These are phyloP conservation scores for Ginglymostoma cirratum DNA, from an alignment of 2,113 vertebrate genomes.

Conservation along the genomic window DNA sequence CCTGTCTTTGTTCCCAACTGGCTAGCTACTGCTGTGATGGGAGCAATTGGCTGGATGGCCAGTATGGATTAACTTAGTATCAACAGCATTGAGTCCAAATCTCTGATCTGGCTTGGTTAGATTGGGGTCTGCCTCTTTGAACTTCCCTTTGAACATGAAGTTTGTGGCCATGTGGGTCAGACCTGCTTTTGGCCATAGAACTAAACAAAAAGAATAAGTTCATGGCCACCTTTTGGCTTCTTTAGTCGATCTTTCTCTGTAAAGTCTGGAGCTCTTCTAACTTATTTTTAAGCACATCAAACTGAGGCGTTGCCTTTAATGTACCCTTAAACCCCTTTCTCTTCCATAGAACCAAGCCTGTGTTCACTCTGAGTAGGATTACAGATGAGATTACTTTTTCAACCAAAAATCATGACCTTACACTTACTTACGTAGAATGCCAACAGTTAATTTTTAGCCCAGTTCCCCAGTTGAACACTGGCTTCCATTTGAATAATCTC, in stretches of 20 bases:
- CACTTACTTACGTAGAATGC: background rate
- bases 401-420: background rate
- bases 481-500: background rate
- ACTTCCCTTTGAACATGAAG: too few species aligned
- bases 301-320: background rate
- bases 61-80: too few species aligned
- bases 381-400: background rate
- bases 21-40: background rate
- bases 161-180: too few species aligned
- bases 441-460: background rate
- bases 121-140: too few species aligned
- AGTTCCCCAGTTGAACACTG: background rate
- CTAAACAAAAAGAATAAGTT: background rate
- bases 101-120: too few species aligned
- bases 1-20: background rate
- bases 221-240: background rate
- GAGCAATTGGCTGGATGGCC: too few species aligned
- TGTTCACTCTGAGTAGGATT: background rate
- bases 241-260: background rate
- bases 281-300: background rate
- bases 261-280: background rate
- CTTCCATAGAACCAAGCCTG: background rate
- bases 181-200: too few species aligned
- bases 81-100: too few species aligned
- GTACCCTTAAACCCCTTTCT: background rate